Conservation (phyloP, 2,888 invertebrate genomes). For the Drosophila buzzatii region DNA sequence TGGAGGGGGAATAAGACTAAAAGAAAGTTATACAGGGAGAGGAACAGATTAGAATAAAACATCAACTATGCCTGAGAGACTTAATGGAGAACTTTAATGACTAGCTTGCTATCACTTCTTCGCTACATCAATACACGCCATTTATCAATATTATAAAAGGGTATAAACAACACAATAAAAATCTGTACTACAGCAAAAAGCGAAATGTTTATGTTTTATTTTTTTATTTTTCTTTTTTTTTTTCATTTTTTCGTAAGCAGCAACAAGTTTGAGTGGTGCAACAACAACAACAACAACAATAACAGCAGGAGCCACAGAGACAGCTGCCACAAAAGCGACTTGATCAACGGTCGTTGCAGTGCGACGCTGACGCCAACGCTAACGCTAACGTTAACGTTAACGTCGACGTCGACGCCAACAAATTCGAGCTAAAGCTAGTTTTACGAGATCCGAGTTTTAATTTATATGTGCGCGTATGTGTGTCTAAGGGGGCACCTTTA, state of each 20-base stretch:
- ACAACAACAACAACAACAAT: conserved; percentile 63
- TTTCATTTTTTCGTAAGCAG: conserved; percentile 52
- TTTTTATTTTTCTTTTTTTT: neutral
- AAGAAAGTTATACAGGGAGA: neutral
- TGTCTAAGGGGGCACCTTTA: conserved; percentile 53
- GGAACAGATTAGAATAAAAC: neutral
- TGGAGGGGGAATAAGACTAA: too few relatives aligned
- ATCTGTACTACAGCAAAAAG: conserved; percentile 44
- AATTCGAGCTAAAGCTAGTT: conserved; percentile 66
- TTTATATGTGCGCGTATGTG: conserved; percentile 54
- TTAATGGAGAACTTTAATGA: neutral
- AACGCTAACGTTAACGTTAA: neutral
- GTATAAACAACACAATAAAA: conserved; percentile 16
- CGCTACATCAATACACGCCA: neutral
- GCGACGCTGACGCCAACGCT: conserved; percentile 9
- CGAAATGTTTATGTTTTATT: conserved; percentile 58
- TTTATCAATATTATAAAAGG: neutral
- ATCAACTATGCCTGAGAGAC: too few relatives aligned
- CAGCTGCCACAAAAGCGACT: conserved; percentile 57
- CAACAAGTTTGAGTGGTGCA: conserved; percentile 76
- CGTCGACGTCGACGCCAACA: conserved; percentile 25
- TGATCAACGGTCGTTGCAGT: conserved; percentile 48
- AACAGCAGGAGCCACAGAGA: conserved; percentile 33
- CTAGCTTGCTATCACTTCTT: neutral
- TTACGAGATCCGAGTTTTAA: conserved; percentile 70